phyloP scores from a whole-genome alignment of 2,113 vertebrate species.

The Vimba vimba region DNA sequence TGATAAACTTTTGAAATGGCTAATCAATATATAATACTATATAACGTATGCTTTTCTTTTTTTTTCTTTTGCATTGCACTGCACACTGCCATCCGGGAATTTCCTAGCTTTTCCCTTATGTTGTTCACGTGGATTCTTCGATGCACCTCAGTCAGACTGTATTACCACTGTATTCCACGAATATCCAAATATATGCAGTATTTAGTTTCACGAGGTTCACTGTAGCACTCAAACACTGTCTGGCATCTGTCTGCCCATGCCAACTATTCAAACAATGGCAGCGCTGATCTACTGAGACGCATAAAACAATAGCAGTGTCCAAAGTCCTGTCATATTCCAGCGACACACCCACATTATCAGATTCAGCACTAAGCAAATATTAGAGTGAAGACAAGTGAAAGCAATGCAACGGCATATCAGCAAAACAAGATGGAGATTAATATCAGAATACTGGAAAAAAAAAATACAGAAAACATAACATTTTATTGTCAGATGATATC shows the following conservation, averaged over 20 bases:
- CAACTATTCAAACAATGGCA: not conserved
- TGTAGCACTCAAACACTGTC: not conserved
- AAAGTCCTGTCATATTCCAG: conserved; percentile 30
- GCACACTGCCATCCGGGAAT: not conserved
- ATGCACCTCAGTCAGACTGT: not conserved
- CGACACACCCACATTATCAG: not conserved
- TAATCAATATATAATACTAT: not conserved
- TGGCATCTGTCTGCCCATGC: not conserved
- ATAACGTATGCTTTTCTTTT: not conserved
- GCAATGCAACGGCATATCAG: not conserved
- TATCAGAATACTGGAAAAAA: not conserved
- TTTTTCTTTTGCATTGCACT: not conserved
- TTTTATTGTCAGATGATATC: not conserved
- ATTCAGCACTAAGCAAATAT: not conserved
- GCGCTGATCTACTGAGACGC: not conserved
- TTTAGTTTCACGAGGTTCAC: not conserved
- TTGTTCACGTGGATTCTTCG: not conserved
- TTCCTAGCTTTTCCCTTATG: not conserved
- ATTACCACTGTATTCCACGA: not conserved
- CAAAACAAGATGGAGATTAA: not conserved
- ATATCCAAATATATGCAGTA: not conserved
- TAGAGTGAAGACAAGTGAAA: not conserved
- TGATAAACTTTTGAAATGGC: not conserved
- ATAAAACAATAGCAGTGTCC: conserved; percentile 18
- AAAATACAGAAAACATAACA: not conserved